Conservation (phyloP, 2,113 vertebrate species). For the Prunella himalayana region DNA sequence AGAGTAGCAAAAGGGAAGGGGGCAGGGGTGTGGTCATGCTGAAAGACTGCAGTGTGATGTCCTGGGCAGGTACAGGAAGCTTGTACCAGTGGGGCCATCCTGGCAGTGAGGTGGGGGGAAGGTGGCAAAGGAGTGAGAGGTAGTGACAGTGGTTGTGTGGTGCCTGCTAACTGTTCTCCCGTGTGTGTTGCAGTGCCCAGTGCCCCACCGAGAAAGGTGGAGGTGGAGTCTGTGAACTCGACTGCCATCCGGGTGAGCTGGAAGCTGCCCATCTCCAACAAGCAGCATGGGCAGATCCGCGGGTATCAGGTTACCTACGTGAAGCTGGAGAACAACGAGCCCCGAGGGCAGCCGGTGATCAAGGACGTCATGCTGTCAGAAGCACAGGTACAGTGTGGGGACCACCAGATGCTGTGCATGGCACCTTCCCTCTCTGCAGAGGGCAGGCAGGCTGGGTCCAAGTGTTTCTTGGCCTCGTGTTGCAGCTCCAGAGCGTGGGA, state of each 20-base stretch:
- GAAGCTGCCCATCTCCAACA: constrained; percentile 87
- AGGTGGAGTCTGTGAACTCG: constrained; percentile 87
- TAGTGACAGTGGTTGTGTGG: background rate
- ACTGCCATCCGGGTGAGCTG: constrained; percentile 88
- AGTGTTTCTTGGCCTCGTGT: background rate
- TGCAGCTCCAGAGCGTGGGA: fast-evolving
- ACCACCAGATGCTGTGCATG: background rate
- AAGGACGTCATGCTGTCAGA: constrained; percentile 86
- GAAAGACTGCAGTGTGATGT: background rate
- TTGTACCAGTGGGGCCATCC: background rate
- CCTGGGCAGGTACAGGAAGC: background rate
- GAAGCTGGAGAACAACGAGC: constrained; percentile 86
- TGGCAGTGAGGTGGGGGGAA: background rate
- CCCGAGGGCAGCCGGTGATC: constrained; percentile 84
- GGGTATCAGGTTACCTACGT: constrained; percentile 95
- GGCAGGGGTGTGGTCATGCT: fast-evolving
- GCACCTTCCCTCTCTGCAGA: background rate
- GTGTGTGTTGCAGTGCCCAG: constrained; percentile 84
- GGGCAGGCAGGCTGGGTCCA: background rate
- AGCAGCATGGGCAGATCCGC: constrained; percentile 90
- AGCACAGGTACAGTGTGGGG: constrained; percentile 81
- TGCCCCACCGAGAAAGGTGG: constrained; percentile 91
- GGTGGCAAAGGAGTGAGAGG: background rate
- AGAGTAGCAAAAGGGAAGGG: background rate
- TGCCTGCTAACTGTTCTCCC: background rate